Conservation (phyloP, 1,140 invertebrate genomes). For the Zaprionus nigranus region DNA sequence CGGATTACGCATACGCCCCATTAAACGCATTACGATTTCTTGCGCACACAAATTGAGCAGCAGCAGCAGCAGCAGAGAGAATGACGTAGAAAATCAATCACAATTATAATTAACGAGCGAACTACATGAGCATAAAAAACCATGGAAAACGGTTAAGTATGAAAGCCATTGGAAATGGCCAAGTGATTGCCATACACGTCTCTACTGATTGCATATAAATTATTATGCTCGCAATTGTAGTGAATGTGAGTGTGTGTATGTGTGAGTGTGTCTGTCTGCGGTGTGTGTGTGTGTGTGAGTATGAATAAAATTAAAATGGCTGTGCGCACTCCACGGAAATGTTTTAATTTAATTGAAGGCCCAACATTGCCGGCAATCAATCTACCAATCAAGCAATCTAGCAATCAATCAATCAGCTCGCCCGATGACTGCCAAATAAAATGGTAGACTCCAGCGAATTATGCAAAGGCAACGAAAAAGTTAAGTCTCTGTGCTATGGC, state of each 20-base stretch:
- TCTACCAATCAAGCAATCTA: constrained; percentile 67
- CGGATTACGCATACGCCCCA: constrained; percentile 42
- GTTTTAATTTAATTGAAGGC: constrained; percentile 64
- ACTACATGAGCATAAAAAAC: constrained; percentile 24
- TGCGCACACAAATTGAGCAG: constrained; percentile 20
- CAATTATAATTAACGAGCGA: constrained; percentile 44
- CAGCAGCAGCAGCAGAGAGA: constrained; percentile 11
- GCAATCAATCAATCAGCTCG: constrained; percentile 66
- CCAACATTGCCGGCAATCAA: constrained; percentile 44
- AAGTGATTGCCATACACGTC: constrained; percentile 7
- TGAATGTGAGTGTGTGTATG: not conserved
- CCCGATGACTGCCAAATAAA: constrained; percentile 56
- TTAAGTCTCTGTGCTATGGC: constrained; percentile 27
- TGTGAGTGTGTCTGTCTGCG: not conserved
- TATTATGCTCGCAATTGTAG: constrained; percentile 19
- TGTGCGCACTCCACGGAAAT: constrained; percentile 17
- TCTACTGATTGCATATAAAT: constrained; percentile 15
- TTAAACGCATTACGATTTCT: constrained; percentile 27
- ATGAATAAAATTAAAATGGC: constrained; percentile 21
- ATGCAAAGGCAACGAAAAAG: constrained; percentile 43
- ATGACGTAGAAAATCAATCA: constrained; percentile 10
- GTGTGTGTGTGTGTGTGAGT: not conserved
- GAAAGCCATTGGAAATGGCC: constrained; percentile 5
- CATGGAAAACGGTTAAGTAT: constrained; percentile 4
- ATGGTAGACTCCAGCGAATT: constrained; percentile 33